Percentiles rank a stretch among this genome's conserved stretches.
These are phyloP conservation scores for Threskiornis aethiopicus DNA, from an alignment of 2,797 vertebrate species.

Conservation along the genomic window DNA sequence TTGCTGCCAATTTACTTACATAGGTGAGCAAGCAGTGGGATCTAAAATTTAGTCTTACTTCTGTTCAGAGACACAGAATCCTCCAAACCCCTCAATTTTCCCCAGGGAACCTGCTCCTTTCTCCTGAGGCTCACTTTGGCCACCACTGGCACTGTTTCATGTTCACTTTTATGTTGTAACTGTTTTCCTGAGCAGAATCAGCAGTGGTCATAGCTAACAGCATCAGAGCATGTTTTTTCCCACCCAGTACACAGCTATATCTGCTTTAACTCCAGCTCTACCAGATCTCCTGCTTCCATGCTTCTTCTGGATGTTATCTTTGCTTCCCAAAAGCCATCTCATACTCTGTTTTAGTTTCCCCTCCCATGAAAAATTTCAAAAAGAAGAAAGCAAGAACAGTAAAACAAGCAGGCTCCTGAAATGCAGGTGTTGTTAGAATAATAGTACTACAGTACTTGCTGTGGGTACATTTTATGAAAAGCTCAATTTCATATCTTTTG, in stretches of 20 bases:
- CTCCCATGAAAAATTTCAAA: background rate
- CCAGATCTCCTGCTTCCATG: background rate
- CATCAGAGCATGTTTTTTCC: background rate
- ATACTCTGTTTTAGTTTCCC: background rate
- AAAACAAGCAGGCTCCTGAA: background rate
- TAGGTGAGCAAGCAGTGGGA: background rate
- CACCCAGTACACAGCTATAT: background rate
- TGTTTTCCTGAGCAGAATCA: background rate
- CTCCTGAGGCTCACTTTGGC: background rate
- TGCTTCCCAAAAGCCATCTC: background rate
- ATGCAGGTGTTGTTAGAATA: background rate
- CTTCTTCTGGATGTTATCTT: background rate
- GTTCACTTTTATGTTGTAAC: background rate
- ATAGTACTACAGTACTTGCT: background rate
- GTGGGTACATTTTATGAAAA: background rate
- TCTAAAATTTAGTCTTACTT: background rate
- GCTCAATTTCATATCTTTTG: background rate
- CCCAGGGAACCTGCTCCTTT: background rate
- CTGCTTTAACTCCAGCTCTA: background rate
- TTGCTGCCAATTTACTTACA: background rate
- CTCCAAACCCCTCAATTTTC: background rate
- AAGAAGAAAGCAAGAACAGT: background rate
- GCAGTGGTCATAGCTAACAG: background rate
- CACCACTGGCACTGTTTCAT: background rate
- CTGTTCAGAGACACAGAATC: background rate